Base-by-base conservation (phyloP, 2,888 invertebrate species). In the Cyclophora albipunctata region DNA sequence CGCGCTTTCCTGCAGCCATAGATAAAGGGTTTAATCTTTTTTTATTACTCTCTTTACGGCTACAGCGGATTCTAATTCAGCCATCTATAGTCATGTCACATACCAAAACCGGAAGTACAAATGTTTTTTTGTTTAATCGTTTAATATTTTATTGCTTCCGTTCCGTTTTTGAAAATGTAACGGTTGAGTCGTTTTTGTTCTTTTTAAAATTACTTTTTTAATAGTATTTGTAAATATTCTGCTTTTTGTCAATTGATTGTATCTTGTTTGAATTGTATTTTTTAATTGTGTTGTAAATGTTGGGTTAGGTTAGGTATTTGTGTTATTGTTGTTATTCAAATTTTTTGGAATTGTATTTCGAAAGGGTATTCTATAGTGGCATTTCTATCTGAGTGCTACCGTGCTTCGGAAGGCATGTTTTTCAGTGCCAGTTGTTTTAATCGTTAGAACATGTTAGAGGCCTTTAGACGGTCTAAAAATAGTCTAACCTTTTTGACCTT, bases 81-180 rank as follows among this genome's bases (percentile, higher is more conserved):
- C 59, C 59, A 83, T 84, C 81, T 70, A 69, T 66, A 84, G 84
- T 82, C 84, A 59, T 68, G 80, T 81, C 84, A 83, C 78, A 78
- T 74, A 75, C 71, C 67, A 67, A 66, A 62, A 71, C 69, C 81
- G 83, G 83, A 84, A 81, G 76, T 73, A 55, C 52, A 58, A 62
- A 77, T 79, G 74, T 77, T 78, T 75, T 65, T 57, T 66, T 67
- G 75, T 78, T 76, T 75, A 71, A 65, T 64, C 55, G 65, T 62
- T 64, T 78, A 75, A 74, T 81, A 65, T 66, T 78, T 78, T 77
- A 76, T 66, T 62, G 71, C 78, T 70, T 84, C 82, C 84, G 83
- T 74, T 67, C 67, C 52, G 53, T 58, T 63, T 67, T 66, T 64
- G 60, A 67, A 69, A 71, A 62, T 53, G 73, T 71, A 68, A 60